These are phyloP conservation scores for Prenolepis imparis DNA, from an alignment of 2,888 invertebrate species.

Conservation along the genomic window DNA sequence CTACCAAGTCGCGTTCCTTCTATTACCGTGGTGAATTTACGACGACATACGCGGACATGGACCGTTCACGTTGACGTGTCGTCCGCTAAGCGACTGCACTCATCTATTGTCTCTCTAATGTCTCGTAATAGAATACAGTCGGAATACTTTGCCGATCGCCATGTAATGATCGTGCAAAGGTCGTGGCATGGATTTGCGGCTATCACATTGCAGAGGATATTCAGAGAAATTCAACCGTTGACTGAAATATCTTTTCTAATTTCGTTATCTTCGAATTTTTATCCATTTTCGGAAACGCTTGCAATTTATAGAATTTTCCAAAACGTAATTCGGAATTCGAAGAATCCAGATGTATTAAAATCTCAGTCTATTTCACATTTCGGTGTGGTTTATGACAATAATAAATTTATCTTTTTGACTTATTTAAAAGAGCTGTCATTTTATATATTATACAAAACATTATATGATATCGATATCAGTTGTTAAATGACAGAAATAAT, in stretches of 20 bases:
- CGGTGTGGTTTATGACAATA: neutral
- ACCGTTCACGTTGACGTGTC: constrained; percentile 46
- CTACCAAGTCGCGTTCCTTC: constrained; percentile 52
- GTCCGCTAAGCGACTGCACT: constrained; percentile 29
- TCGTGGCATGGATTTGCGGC: too few species aligned
- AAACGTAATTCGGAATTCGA: neutral
- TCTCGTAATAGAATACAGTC: neutral
- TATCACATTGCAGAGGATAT: neutral
- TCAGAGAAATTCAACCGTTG: neutral
- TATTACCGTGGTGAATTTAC: constrained; percentile 48
- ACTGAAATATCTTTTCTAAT: neutral
- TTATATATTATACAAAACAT: neutral
- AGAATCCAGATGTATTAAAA: neutral
- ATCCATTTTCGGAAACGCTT: neutral
- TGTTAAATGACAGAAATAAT: neutral
- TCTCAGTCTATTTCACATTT: neutral
- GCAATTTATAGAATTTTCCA: neutral
- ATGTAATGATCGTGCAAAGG: neutral
- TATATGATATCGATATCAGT: neutral
- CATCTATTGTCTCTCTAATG: constrained; percentile 1
- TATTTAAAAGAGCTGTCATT: neutral
- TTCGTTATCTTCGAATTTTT: neutral
- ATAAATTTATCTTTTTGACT: neutral
- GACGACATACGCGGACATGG: constrained; percentile 45
- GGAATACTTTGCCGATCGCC: neutral